Evolutionary conservation across 2,888 invertebrate species (phyloP).

Genomic region (Tenthredo livida): DNA sequence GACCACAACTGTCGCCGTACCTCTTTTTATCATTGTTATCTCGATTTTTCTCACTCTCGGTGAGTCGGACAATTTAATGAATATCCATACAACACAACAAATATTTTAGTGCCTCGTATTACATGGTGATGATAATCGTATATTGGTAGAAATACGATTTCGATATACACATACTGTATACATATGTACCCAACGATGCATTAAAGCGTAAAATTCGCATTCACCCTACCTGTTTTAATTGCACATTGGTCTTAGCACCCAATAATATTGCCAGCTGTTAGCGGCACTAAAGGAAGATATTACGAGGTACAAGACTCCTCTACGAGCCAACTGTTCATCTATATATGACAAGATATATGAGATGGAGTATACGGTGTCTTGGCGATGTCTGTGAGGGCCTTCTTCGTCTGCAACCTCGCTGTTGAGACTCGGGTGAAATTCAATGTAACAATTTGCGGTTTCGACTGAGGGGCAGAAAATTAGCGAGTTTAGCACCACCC

Average conservation of each 20-base stretch:
- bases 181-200: background rate
- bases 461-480: conserved; percentile 37
- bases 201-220: background rate
- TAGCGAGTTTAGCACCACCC: conserved; percentile 29
- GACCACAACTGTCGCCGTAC: conserved; percentile 28
- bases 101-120: background rate
- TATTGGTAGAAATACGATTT: background rate
- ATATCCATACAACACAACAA: background rate
- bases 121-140: background rate
- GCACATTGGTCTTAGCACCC: conserved; percentile 16
- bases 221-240: conserved; percentile 1
- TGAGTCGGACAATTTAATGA: conserved; percentile 21
- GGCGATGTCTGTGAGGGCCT: background rate
- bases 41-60: conserved; percentile 33
- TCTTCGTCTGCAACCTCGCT: background rate
- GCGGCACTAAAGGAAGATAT: background rate
- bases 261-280: conserved; percentile 22
- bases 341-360: background rate
- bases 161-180: background rate
- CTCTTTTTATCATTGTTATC: conserved; percentile 23
- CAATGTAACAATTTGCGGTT: conserved; percentile 40
- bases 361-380: background rate
- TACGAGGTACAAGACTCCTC: conserved; percentile 14
- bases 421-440: background rate
- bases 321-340: conserved; percentile 5